phyloP scores from a whole-genome alignment of 1,140 invertebrate species.

The Venturia canescens region DNA sequence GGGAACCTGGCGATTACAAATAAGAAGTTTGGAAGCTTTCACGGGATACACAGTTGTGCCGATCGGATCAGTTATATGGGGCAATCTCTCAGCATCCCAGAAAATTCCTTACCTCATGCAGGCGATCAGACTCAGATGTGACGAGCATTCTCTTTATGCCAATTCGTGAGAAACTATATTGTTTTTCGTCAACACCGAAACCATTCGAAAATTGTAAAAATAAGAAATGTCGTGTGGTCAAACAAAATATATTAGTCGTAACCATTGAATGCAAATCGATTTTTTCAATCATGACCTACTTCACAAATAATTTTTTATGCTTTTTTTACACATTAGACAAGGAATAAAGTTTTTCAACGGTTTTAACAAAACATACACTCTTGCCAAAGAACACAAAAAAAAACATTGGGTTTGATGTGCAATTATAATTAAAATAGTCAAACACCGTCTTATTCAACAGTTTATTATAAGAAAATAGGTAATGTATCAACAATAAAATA shows the following conservation, averaged over 20 bases:
- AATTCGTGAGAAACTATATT: slow-evolving; percentile 20
- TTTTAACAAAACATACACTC: too few relatives aligned
- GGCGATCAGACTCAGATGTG: slow-evolving; percentile 67
- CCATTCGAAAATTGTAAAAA: background rate
- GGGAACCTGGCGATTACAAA: slow-evolving; percentile 61
- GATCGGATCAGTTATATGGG: slow-evolving; percentile 71
- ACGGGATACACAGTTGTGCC: slow-evolving; percentile 69
- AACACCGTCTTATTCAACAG: slow-evolving; percentile 22
- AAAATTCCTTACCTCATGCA: slow-evolving; percentile 76
- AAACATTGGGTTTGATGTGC: too few relatives aligned
- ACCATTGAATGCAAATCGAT: background rate
- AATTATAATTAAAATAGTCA: too few relatives aligned
- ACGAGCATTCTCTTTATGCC: slow-evolving; percentile 51
- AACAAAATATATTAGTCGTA: background rate
- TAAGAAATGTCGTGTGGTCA: background rate
- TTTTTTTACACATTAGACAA: too few relatives aligned
- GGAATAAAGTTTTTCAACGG: too few relatives aligned
- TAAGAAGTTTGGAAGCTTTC: slow-evolving; percentile 70
- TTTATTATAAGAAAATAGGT: slow-evolving; percentile 70
- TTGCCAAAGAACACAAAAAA: too few relatives aligned
- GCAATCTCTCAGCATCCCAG: slow-evolving; percentile 71
- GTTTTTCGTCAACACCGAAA: too few relatives aligned
- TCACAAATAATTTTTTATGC: too few relatives aligned
- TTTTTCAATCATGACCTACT: too few relatives aligned
- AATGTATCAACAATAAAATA: slow-evolving; percentile 66